These are phyloP conservation scores for Chloromyia formosa DNA, from an alignment of 2,888 invertebrate genomes.

Conservation along the genomic window DNA sequence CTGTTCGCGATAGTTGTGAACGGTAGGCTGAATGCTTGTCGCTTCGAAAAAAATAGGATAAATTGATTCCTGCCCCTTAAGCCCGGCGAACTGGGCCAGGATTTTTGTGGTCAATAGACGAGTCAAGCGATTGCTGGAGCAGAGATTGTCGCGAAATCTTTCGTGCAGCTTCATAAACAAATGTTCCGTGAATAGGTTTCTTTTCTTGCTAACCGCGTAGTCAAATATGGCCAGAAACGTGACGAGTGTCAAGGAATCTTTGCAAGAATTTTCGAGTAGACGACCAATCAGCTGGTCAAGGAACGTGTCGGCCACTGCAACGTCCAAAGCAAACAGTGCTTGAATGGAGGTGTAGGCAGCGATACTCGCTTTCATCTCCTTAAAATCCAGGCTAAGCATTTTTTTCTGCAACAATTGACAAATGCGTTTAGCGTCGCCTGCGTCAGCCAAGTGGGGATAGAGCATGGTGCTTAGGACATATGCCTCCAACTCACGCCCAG, in stretches of 20 bases:
- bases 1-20: constrained; percentile 84
- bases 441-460: constrained; percentile 55
- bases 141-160: background rate
- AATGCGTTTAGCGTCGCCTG: constrained; percentile 8
- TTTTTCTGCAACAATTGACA: background rate
- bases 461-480: constrained; percentile 59
- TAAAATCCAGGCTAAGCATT: background rate
- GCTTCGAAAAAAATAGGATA: constrained; percentile 76
- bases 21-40: constrained; percentile 75
- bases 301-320: background rate
- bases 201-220: background rate
- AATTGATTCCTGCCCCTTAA: constrained; percentile 56
- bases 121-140: constrained; percentile 67
- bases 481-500: constrained; percentile 60
- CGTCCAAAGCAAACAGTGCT: background rate
- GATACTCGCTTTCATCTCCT: background rate
- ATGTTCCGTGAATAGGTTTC: constrained; percentile 6
- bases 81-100: constrained; percentile 69
- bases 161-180: background rate
- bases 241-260: background rate
- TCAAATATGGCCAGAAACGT: background rate
- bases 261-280: background rate
- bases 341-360: background rate
- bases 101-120: constrained; percentile 78
- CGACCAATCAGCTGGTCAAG: background rate